These are phyloP conservation scores for Abscondita cerata DNA, from an alignment of 2,888 invertebrate species.

Conservation along the genomic window DNA sequence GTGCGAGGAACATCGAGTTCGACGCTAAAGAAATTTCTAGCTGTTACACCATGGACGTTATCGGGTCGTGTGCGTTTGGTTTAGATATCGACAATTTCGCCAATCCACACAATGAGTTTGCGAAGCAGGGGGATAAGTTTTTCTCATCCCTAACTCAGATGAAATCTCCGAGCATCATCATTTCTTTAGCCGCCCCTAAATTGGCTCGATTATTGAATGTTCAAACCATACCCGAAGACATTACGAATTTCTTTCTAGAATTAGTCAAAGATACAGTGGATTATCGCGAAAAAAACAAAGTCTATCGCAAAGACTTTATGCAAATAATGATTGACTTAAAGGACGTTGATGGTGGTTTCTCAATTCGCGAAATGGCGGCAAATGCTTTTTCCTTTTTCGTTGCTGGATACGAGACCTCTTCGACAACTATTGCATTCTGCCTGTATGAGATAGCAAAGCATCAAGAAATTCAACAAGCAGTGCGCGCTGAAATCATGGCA, in stretches of 20 bases:
- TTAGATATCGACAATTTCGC: constrained; percentile 63
- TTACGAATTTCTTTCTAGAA: constrained; percentile 43
- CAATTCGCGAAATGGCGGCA: constrained; percentile 33
- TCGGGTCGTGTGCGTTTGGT: constrained; percentile 65
- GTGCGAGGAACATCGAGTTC: constrained; percentile 42
- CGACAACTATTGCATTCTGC: constrained; percentile 56
- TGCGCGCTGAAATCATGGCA: constrained; percentile 55
- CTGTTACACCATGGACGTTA: constrained; percentile 61
- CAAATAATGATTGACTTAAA: constrained; percentile 61
- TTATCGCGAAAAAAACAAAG: constrained; percentile 40
- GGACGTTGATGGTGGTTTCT: background rate
- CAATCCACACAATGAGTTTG: constrained; percentile 60
- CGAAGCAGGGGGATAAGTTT: constrained; percentile 27
- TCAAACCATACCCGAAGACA: constrained; percentile 36
- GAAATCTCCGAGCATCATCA: constrained; percentile 48
- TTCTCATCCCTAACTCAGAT: constrained; percentile 29
- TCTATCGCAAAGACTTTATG: constrained; percentile 57
- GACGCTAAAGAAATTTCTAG: constrained; percentile 59
- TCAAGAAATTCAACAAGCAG: constrained; percentile 56
- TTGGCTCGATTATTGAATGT: constrained; percentile 44
- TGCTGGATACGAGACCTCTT: constrained; percentile 56
- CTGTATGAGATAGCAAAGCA: constrained; percentile 61
- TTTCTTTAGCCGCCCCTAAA: constrained; percentile 59
- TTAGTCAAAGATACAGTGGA: constrained; percentile 44
- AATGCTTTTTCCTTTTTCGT: constrained; percentile 47